phyloP scores from a whole-genome alignment of 1,140 invertebrate genomes.

The Idris sp. region DNA sequence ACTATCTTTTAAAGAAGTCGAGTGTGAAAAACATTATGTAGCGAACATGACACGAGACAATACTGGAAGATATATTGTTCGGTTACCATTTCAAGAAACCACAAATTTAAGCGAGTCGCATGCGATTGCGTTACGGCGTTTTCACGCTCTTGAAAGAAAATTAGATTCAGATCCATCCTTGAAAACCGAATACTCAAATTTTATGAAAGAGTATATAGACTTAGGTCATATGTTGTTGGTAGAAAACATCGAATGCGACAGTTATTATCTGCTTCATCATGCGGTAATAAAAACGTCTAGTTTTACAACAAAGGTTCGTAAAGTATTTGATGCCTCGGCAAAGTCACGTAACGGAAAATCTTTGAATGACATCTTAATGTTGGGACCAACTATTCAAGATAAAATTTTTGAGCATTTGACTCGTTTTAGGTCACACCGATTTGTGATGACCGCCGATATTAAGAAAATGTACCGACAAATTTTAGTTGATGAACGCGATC shows the following conservation, averaged over 20 bases:
- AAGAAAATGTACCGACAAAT: constrained; percentile 56
- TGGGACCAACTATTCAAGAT: constrained; percentile 43
- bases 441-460: constrained; percentile 47
- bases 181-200: neutral
- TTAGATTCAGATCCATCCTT: neutral
- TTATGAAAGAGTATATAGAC: constrained; percentile 3
- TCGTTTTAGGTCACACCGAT: constrained; percentile 18
- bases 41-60: neutral
- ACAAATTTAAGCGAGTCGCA: neutral
- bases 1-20: neutral
- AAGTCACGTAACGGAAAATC: constrained; percentile 46
- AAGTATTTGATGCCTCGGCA: constrained; percentile 34
- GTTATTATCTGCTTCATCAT: constrained; percentile 42
- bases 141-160: neutral
- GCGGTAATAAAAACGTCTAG: neutral
- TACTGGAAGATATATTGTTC: constrained; percentile 15
- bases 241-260: neutral
- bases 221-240: neutral
- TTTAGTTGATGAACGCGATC: constrained; percentile 21
- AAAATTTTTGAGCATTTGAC: constrained; percentile 33
- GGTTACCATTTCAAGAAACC: constrained; percentile 12
- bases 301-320: neutral
- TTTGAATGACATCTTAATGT: constrained; percentile 64
- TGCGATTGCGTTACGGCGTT: neutral
- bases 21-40: constrained; percentile 23